Evolutionary conservation across 2,797 vertebrate species (phyloP), one percentile per base, ranked within the genome.

Genomic region (Centropyge bicolor): DNA sequence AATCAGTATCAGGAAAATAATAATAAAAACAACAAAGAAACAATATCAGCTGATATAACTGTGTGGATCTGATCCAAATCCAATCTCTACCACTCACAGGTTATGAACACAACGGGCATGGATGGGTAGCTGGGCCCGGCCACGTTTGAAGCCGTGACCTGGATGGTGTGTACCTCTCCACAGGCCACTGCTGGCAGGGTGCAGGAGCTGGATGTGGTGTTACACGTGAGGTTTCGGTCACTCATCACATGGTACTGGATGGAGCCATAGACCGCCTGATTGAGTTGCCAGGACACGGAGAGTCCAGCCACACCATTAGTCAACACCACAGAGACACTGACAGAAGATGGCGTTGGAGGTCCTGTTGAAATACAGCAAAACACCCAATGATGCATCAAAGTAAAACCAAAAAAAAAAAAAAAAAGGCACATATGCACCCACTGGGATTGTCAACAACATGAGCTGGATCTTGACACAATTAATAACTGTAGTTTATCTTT

Each of bases 81-180:
- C 9, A 40, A 56, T 57, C 60, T 54, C 19, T 66, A 4, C 19
- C 62, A 94, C 97, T 66, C 93, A 98, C 98, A 93, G n/a, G 96
- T 96, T 86, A 84, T 91, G 68, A 98, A 95, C 68, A 82, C 79
- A 51, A 86, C 68, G 1, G 95, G 79, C 5, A 76, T 74, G 13
- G 97, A 93, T 1, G 97, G 94, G 17, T 63, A 45, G 81, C 96
- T 95, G 68, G 92, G 89, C n/a, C 98, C 98, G 0, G 95, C 97
- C 1, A 95, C 85, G n/a, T 97, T 98, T 1, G 82, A 76, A 20
- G 97, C 96, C 0, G 78, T 91, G 62, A 98, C 93, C 41, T 93
- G 94, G 80, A 98, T 70, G 1, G 60, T 66, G 85, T 97, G 95
- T 0, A 93, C 89, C 41, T 94, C 88, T 43, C 97, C 91, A 31